Evolutionary conservation across 2,888 invertebrate species (phyloP).

Genomic region (Cheilosia vulpina): DNA sequence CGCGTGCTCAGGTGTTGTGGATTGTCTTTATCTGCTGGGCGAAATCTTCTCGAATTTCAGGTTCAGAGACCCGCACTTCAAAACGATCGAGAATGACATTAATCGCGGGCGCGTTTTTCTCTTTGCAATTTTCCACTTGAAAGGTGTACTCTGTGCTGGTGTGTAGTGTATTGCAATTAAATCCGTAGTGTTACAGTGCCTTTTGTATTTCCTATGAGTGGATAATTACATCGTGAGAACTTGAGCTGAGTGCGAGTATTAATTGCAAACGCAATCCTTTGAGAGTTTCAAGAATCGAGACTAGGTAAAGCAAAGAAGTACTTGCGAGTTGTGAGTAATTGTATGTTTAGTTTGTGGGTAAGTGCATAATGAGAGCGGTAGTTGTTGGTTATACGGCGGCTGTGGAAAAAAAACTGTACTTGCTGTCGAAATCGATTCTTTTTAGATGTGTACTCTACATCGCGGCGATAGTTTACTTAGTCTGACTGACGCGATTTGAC

Average conservation of each 20-base stretch:
- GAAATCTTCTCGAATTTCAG: constrained; percentile 73
- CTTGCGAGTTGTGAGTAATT: neutral
- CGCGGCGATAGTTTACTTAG: neutral
- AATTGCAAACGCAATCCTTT: constrained; percentile 34
- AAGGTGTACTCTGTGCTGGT: neutral
- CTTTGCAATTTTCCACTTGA: constrained; percentile 51
- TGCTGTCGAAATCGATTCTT: no score
- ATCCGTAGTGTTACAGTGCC: constrained; percentile 1
- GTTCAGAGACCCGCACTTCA: constrained; percentile 63
- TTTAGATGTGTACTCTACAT: neutral
- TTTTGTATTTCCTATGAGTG: neutral
- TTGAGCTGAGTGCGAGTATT: neutral
- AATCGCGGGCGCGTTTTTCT: constrained; percentile 28
- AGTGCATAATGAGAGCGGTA: no score
- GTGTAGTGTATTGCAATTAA: constrained; percentile 17
- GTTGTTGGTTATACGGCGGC: neutral
- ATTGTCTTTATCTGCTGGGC: constrained; percentile 63
- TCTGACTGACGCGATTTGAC: no score
- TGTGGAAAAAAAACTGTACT: no score
- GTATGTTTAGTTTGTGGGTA: no score
- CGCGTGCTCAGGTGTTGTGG: constrained; percentile 72
- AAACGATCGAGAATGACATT: constrained; percentile 39
- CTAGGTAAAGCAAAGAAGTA: neutral
- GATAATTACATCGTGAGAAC: constrained; percentile 57
- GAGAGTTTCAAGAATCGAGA: neutral